These are phyloP conservation scores for Hippocampus comes DNA, from an alignment of 2,113 vertebrate species.

Conservation along the genomic window DNA sequence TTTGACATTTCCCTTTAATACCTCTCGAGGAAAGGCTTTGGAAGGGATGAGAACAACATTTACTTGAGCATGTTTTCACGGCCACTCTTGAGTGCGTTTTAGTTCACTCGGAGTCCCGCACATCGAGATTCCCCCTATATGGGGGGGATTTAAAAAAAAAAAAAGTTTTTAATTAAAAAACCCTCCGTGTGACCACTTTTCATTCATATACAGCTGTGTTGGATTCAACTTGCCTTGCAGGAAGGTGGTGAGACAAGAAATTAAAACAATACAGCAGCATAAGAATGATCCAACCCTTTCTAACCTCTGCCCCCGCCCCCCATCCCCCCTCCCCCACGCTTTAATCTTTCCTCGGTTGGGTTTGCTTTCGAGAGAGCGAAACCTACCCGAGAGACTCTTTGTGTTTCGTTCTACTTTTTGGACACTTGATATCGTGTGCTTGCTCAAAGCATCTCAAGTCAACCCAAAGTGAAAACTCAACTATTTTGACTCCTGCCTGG, in stretches of 20 bases:
- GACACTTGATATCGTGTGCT: conserved; percentile 60
- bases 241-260: conserved; percentile 43
- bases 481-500: conserved; percentile 68
- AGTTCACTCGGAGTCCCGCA: conserved; percentile 13
- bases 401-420: conserved; percentile 55
- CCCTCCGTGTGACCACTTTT: background rate
- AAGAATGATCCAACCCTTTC: conserved; percentile 40
- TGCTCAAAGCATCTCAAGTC: conserved; percentile 52
- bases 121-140: background rate
- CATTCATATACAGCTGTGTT: conserved; percentile 51
- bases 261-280: conserved; percentile 41
- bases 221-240: conserved; percentile 41
- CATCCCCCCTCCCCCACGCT: conserved; percentile 47
- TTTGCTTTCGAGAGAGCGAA: conserved; percentile 47
- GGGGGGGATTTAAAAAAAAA: too few species aligned
- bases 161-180: conserved; percentile 20
- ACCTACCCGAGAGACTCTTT: conserved; percentile 29
- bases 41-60: conserved; percentile 4
- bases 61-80: background rate
- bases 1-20: background rate
- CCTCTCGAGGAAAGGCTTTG: background rate
- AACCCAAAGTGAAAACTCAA: conserved; percentile 40
- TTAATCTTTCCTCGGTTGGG: conserved; percentile 61
- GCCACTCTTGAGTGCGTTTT: conserved; percentile 23
- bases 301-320: conserved; percentile 37